Evolutionary conservation across 2,888 invertebrate species (phyloP), one percentile per base, ranked within the genome.

Genomic region (Monochamus alternatus): DNA sequence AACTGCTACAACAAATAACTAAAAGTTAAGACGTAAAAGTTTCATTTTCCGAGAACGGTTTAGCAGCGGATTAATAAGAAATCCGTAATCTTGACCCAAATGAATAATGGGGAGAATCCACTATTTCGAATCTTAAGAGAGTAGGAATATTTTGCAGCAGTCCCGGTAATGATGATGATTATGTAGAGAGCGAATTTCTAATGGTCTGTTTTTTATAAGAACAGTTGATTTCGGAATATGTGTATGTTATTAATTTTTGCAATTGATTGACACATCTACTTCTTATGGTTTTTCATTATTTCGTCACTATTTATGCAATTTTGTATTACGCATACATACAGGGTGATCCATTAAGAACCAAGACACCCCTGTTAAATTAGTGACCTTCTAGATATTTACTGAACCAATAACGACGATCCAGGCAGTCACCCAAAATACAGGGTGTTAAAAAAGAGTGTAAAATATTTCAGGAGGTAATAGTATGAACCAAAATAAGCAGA

Each of bases 31-130:
- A 22, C 64, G 64, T 64, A 64, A n/a, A 22, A 43, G 64, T 64
- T 30, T 64, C 14, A 64, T 44, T 47, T 64, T 64, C 64, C 44
- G 3, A 30, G 64, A 64, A 64, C 12, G 38, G 9, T 44, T 64
- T 64, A 47, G 22, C 30, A 22, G 44, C 22, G 44, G 8, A 8
- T 47, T 64, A 64, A 64, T 44, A 64, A 64, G 64, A 64, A 64
- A 64, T 47, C 22, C 64, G 47, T 64, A 64, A 64, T 64, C 47
- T 64, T 47, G 64, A 64, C 64, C 64, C 8, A 64, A 44, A 64
- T 64, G 64, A 64, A 64, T 64, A 64, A 64, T n/a, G 10, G 64
- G 64, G 64, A 22, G 47, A 64, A 2, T 47, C 64, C 64, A 64
- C 8, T 60, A 14, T 55, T 38, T 9, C 60, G 30, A 60, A 4